These are phyloP conservation scores for Zoanthus solanderi DNA, from an alignment of 92 coral and sea anemone species.

Conservation along the genomic window DNA sequence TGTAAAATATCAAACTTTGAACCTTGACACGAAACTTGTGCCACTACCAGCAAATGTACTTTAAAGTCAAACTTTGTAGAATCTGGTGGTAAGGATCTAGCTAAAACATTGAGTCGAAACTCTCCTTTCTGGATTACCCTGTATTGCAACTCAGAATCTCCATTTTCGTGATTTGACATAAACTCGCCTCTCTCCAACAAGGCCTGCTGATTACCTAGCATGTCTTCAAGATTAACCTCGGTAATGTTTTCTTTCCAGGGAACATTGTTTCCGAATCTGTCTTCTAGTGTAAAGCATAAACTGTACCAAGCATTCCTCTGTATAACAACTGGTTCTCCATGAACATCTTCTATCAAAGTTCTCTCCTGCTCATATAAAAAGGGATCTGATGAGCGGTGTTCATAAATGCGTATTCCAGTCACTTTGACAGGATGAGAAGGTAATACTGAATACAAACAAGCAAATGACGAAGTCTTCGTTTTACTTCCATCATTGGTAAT, in stretches of 20 bases:
- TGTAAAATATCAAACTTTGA: slow-evolving; percentile 2
- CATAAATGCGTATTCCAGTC: not conserved
- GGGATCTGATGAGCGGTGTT: not conserved
- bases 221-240: not conserved
- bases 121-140: slow-evolving; percentile 7
- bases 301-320: slow-evolving; percentile 11
- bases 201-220: not conserved
- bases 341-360: not conserved
- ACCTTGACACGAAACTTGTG: not conserved
- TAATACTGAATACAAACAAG: slow-evolving; percentile 8
- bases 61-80: not conserved
- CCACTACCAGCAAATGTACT: slow-evolving; percentile 8
- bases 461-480: not conserved
- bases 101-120: not conserved
- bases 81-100: not conserved
- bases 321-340: not conserved
- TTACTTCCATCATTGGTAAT: not conserved
- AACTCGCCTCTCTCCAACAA: not conserved
- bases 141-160: not conserved
- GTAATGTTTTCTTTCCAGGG: not conserved
- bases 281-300: not conserved
- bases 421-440: slow-evolving; percentile 4
- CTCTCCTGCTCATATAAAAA: not conserved
- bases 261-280: slow-evolving; percentile 9
- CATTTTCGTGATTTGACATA: not conserved